Evolutionary conservation across 2,113 vertebrate genomes (phyloP), one percentile per base, ranked within the genome.

Genomic region (Psittacula cyanocephala): DNA sequence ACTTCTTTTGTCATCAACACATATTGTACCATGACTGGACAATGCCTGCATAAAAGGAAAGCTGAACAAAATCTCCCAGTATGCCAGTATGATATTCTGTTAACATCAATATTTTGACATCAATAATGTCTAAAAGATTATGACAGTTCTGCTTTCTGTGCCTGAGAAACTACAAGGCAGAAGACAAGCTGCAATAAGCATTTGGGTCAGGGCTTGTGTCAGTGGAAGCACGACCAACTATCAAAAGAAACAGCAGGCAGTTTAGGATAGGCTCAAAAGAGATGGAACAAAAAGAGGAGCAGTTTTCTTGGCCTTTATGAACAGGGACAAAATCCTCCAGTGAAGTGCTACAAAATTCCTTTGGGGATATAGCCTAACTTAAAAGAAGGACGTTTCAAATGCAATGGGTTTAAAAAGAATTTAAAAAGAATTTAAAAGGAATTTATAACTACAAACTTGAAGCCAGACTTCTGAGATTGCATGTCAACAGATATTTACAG

Each of bases 221-320:
- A 93, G 13, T 79, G 80, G 52, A 81, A 88, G 68, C 64, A 82
- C 0, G 2, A 87, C 5, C 55, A 95, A 62, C 31, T 86, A 93
- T 82, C 67, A 92, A 96, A 97, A 86, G 72, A 49, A 97, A 57
- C 68, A 93, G 83, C 83, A 95, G 78, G 88, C 16, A 59, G 31
- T 50, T 94, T 53, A 88, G 76, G 57, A 91, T 75, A 82, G 50
- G 62, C 52, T 93, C 69, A 81, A 88, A 96, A 81, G 52, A 91
- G 18, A 28, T 20, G 27, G 22, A 95, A 95, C 24, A 95, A 86
- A 92, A 82, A 62, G 33, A 60, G 6, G 13, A 39, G 15, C 59
- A 50, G 50, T 18, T 92, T 75, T 47, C 62, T 72, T 83, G 57
- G 53, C 65, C 63, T 92, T 88, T 74, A 80, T 28, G 39, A 50